A percentile compares a stretch with the other conserved stretches of the same genome.
Evolutionary conservation across 2,888 invertebrate genomes (phyloP).

Genomic region (Agrypnus murinus): DNA sequence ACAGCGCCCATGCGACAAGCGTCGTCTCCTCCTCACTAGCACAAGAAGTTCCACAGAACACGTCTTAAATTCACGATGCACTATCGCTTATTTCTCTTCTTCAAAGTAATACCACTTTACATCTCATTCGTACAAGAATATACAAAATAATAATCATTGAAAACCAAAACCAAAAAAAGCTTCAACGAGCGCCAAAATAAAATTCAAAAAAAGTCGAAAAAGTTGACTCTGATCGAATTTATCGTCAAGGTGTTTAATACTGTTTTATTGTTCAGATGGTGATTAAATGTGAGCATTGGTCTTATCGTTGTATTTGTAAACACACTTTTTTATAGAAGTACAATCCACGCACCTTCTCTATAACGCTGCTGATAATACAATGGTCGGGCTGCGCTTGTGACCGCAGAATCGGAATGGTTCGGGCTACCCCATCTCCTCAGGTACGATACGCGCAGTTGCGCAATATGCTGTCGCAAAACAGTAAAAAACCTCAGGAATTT

Average conservation of each 20-base stretch:
- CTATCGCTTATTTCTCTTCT: not conserved
- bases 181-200: not conserved
- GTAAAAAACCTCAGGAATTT: constrained; percentile 46
- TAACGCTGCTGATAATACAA: constrained; percentile 59
- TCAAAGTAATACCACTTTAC: constrained; percentile 9
- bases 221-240: not conserved
- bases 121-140: not conserved
- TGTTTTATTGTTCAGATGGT: not conserved
- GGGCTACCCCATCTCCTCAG: constrained; percentile 57
- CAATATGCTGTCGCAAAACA: constrained; percentile 58
- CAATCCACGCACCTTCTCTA: constrained; percentile 53
- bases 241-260: not conserved
- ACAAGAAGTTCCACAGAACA: constrained; percentile 43
- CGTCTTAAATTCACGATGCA: constrained; percentile 22
- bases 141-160: too few species aligned
- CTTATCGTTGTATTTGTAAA: constrained; percentile 41
- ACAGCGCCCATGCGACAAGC: constrained; percentile 51
- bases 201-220: constrained; percentile 15
- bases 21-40: constrained; percentile 46
- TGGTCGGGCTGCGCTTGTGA: constrained; percentile 56
- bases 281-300: not conserved
- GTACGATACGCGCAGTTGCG: constrained; percentile 60
- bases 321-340: constrained; percentile 39
- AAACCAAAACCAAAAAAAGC: not conserved
- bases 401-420: constrained; percentile 58